Evolutionary conservation across 53 echinoderm and acorn worm genomes (phyloP), one percentile per base, ranked within the genome.

Genomic region (Paelopatides confundens): DNA sequence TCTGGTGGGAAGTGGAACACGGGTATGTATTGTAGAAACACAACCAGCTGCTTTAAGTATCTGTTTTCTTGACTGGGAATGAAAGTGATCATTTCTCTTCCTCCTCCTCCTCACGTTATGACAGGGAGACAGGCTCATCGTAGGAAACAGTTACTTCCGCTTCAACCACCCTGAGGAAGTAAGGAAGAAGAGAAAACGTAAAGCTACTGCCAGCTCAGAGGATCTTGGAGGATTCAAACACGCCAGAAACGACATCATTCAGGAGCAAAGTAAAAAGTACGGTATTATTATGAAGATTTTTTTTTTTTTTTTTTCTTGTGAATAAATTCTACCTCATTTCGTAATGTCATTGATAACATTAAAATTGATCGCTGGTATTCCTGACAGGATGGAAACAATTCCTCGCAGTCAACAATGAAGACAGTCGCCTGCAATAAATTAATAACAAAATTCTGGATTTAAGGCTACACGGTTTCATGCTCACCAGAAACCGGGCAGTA

Each of bases 121-220:
- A 1, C 85, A 99, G 99, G 99, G 99, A 23, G 99, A 99, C 81
- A 71, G 99, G 33, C 79, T 99, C 2, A 95, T 99, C 18, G 87
- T 99, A 78, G 99, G 99, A 9, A 95, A 99, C 69, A 94, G 95
- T 63, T 99, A 99, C 88, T 99, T 91, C 90, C 89, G 99, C 43
- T 95, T 94, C 90, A 99, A 99, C 77, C 94, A 99, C 77, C 95
- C 95, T 0, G 86, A 85, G 34, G 94, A 99, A 51, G 97, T 95
- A 3, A 85, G 81, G 31, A 87, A 85, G 11, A 35, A 83, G 89
- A 7, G 62, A 49, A 62, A 85, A 86, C 76, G 63, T n/a, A 58
- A 88, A 81, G 68, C 50, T 38, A 51, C 31, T 10, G 14, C 79
- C 52, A 51, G 79, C 32, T 31, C 64, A 15, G 51, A 89, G 81